Evolutionary conservation across 2,113 vertebrate genomes (phyloP), one percentile per base, ranked within the genome.

Genomic region (Oncorhynchus nerka): DNA sequence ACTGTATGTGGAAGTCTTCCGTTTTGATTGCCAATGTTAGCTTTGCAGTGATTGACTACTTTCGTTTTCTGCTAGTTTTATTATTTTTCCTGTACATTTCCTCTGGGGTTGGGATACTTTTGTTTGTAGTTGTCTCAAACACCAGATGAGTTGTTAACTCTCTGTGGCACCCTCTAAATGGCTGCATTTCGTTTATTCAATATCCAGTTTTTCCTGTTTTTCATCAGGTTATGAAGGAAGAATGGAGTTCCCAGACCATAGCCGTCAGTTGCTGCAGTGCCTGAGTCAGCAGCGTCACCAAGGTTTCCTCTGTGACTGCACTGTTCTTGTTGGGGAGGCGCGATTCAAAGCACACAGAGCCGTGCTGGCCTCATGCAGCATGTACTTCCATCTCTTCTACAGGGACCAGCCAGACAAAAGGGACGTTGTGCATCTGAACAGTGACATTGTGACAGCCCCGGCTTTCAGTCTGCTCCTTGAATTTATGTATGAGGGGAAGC

Each of bases 201-300:
- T 92, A 88, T 94, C 95, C 93, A 95, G 97, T 96, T 96, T 96
- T 96, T 96, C 96, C 95, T 94, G 97, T 97, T 95, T 94, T 94
- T 92, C 93, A 89, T 90, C 96, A 96, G 96, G 96, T 95, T 96
- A 96, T 95, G 96, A 94, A 94, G 94, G 95, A 95, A 96, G 95
- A 96, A 99, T 99, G 98, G 97, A 99, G 96, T 97, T 99, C 94
- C 97, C 98, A 90, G 97, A 96, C 94, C 98, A 99, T 94, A 97
- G 97, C 94, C 95, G 95, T 89, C 97, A 98, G 95, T 97, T 99
- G 93, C 97, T 99, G 95, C 96, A 96, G 94, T 97, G 96, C 93
- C 96, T 99, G 96, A 96, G 97, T 96, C 97, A 96, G 97, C 98
- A 99, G 95, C 97, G 98, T 95, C 95, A 95, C 92, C 97, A 96